Base-by-base conservation (phyloP, 2,888 invertebrate genomes). In the Schizotus pectinicornis region DNA sequence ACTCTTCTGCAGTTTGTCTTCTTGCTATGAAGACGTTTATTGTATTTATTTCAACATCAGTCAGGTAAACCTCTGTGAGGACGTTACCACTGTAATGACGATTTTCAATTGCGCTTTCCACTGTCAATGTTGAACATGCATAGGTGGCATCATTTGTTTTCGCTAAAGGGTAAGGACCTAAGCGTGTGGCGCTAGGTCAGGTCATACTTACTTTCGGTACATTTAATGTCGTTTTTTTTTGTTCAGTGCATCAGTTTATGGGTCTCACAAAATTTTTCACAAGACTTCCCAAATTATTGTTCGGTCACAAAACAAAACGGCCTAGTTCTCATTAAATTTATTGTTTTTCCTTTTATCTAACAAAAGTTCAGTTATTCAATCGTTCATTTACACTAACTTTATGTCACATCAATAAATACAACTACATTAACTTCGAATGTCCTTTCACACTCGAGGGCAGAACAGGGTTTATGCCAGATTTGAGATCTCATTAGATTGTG, bases 341-440 rank as follows among this genome's bases (percentile, higher is more conserved):
- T 22, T 22, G 22, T 22, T 22, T 22, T 22, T 5, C 5, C 22
- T 22, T 22, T 22, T 22, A 41, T 50, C 50, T 41, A 50, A 50
- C 32, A 50, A 39, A 41, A 50, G 48, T 48, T 48, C 48, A n/a
- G 13, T 38, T 33, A 39, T 50, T 50, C 9, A n/a, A 47, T 45
- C 35, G 41, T 9, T 33, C 14, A 31, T 39, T 47, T 54, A 46
- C 31, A 54, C 54, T 54, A 54, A 22, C 31, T 38, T 53, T 36
- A 41, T 47, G 47, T 22, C 54, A 54, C 53, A 53, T 53, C 53
- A 53, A 53, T 46, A 43, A 53, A 46, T 53, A 43, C 9, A 53
- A 53, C 37, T 45, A 53, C 53, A 53, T 22, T 22, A 43, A 51
- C 9, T 31, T 7, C 22, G 33, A 43, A 38, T 42, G 13, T 36